Percentiles rank a stretch among this genome's conserved stretches.
phyloP scores from a whole-genome alignment of 1,140 invertebrate species.

The Metaphire vulgaris region DNA sequence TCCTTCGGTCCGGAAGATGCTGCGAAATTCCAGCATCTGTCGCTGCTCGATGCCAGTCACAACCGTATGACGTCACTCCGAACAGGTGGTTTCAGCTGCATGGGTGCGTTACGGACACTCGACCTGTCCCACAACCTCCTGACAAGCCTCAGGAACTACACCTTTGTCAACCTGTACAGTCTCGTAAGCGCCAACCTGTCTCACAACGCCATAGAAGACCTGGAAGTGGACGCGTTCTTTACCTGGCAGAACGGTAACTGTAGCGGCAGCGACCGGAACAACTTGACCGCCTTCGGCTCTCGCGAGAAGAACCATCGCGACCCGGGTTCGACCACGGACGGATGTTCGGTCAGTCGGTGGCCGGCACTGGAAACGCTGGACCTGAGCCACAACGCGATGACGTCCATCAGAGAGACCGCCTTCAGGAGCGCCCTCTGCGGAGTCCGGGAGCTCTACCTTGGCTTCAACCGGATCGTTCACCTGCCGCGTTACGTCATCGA shows the following conservation, averaged over 20 bases:
- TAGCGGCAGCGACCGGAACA: neutral
- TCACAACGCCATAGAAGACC: neutral
- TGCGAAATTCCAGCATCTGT: too few relatives aligned
- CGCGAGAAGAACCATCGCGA: too few relatives aligned
- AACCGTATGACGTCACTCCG: neutral
- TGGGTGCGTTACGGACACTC: neutral
- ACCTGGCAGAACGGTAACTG: neutral
- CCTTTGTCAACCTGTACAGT: conserved; percentile 8
- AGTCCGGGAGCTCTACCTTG: conserved; percentile 2
- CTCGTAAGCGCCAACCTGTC: neutral
- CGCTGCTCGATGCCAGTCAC: neutral
- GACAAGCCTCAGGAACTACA: conserved; percentile 1
- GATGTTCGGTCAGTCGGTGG: neutral
- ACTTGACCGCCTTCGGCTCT: neutral
- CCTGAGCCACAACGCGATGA: neutral
- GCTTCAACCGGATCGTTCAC: conserved; percentile 7
- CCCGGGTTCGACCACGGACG: neutral
- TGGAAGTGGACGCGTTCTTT: neutral
- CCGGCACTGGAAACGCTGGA: neutral
- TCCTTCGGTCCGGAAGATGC: too few relatives aligned
- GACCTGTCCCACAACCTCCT: neutral
- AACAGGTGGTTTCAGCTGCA: neutral
- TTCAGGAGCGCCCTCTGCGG: conserved; percentile 13
- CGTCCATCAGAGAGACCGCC: neutral
- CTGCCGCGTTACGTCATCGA: conserved; percentile 20